Conservation (phyloP, 2,797 vertebrate species). For the Acrocephalus scirpaceus region DNA sequence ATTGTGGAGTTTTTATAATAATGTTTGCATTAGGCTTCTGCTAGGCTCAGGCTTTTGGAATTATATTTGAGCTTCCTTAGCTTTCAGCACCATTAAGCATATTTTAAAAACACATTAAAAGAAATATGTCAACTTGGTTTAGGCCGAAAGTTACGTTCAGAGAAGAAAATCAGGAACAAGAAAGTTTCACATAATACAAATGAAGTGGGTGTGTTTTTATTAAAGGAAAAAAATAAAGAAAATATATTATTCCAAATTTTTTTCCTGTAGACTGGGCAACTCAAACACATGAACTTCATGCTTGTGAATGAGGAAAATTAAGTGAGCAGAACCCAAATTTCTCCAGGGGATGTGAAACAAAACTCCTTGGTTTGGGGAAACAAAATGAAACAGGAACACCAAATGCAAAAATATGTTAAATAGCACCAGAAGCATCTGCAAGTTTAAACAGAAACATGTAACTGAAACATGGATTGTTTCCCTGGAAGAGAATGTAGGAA, state of each 20-base stretch:
- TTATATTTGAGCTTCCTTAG: slow-evolving; percentile 32
- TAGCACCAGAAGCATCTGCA: background rate
- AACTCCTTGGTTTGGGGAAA: background rate
- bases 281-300: background rate
- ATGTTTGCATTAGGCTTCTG: slow-evolving; percentile 58
- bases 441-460: background rate
- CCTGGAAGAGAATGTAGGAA: background rate
- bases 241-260: background rate
- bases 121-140: background rate
- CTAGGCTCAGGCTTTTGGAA: slow-evolving; percentile 43
- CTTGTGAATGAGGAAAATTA: background rate
- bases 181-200: background rate
- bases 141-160: background rate
- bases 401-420: background rate
- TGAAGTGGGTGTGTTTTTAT: background rate
- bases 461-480: background rate
- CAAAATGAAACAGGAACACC: background rate
- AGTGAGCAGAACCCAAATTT: background rate
- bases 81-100: slow-evolving; percentile 55
- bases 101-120: slow-evolving; percentile 58
- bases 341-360: background rate
- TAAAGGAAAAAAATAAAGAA: background rate
- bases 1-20: background rate
- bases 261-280: background rate
- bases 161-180: background rate